A percentile compares a stretch with the other conserved stretches of the same genome.
Conservation (phyloP, 2,113 vertebrate genomes). For the Turnix velox region DNA sequence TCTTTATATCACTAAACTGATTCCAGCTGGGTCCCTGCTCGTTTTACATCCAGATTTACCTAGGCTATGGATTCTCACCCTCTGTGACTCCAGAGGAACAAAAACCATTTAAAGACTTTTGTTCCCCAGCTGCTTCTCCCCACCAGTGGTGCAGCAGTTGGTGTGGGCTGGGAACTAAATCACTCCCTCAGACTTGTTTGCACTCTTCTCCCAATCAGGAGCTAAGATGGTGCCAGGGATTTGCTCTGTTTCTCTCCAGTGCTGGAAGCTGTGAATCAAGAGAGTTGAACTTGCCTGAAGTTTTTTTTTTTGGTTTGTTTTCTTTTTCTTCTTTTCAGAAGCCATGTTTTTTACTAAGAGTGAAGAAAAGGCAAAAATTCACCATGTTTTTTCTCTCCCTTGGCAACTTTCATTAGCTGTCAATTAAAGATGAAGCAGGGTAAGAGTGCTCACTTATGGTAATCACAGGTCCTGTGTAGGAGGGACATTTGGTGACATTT, state of each 20-base stretch:
- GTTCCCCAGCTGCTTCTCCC: neutral
- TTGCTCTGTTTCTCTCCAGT: constrained; percentile 14
- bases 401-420: neutral
- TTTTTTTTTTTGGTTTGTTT: neutral
- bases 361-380: neutral
- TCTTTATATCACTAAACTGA: constrained; percentile 67
- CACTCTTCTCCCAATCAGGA: neutral
- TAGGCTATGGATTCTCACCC: neutral
- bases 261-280: neutral
- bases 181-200: neutral
- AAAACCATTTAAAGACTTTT: constrained; percentile 15
- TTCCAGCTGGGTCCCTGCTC: constrained; percentile 58
- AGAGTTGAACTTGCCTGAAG: neutral
- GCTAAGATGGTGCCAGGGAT: neutral
- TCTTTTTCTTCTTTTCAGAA: neutral
- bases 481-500: constrained; percentile 1
- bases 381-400: neutral
- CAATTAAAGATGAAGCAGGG: neutral
- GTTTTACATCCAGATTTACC: constrained; percentile 64
- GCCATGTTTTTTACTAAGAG: neutral
- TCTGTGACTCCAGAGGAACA: neutral
- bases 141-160: neutral
- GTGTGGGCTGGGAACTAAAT: constrained; percentile 3
- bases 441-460: neutral
- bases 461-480: neutral